Evolutionary conservation across 1,140 invertebrate genomes (phyloP), one percentile per base, ranked within the genome.

Genomic region (Sesamia nonagrioides): DNA sequence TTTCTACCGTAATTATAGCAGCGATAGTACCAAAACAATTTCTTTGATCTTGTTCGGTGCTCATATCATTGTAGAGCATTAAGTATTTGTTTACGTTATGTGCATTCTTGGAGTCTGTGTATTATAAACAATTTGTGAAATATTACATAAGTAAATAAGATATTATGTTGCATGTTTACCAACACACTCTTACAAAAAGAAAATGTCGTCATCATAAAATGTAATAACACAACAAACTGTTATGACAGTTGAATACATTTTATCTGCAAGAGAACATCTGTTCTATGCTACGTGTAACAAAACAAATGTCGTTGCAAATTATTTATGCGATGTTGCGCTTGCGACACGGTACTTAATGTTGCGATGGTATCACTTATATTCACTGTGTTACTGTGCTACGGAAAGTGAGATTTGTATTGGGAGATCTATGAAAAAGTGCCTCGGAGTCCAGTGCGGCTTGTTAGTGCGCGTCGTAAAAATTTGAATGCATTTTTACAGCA

Each of bases 351-450:
- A 86, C 68, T 81, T 82, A 84, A 86, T 78, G 54, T 68, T 72
- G 27, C 61, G 86, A 88, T 89, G 82, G 79, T 89, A 91, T 85
- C 88, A 88, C 78, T 88, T 27, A 83, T 87, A 82, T 86, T 85
- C 88, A 88, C 77, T 88, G 82, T 88, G 84, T 87, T 86, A 88
- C 81, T 87, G 82, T 87, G 83, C 78, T 88, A 88, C 77, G 71
- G 90, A 92, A 93, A 92, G 88, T 90, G 88, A 92, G 89, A 86
- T 88, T 88, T 84, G 69, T 86, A 88, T 87, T 81, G 78, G 84
- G 60, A 77, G 82, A 86, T 85, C 81, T 86, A 84, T 86, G 82
- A 82, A 84, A 85, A 84, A 72, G 48, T 58, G 77, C 68, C 73
- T 78, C 79, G 71, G 42, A 74, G 75, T 79, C 81, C 69, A 61